A percentile compares a stretch with the other conserved stretches of the same genome.
These are phyloP conservation scores for Poecile atricapillus DNA, from an alignment of 2,113 vertebrate genomes.

Conservation along the genomic window DNA sequence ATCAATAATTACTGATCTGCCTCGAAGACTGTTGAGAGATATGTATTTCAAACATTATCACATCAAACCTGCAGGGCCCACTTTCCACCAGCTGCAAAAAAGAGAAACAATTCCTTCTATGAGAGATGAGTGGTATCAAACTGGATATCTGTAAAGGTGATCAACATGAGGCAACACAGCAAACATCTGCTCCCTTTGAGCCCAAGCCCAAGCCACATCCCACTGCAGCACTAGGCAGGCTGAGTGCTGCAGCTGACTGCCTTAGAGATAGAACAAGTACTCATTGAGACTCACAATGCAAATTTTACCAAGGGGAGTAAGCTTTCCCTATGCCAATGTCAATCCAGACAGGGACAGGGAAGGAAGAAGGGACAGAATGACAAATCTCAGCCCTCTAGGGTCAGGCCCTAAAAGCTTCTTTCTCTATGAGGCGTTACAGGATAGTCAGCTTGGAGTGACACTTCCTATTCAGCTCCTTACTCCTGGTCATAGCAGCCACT, in stretches of 20 bases:
- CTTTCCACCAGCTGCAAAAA: not conserved
- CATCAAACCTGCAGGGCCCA: not conserved
- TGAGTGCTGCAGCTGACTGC: not conserved
- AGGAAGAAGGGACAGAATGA: not conserved
- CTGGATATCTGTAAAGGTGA: not conserved
- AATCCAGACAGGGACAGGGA: not conserved
- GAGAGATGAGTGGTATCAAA: not conserved
- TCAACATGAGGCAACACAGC: accelerated
- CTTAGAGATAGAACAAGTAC: not conserved
- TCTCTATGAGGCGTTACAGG: not conserved
- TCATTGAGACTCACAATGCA: accelerated
- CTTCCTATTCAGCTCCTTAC: not conserved
- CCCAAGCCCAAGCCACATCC: not conserved
- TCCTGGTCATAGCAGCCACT: not conserved
- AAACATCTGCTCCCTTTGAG: not conserved
- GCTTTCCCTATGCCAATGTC: not conserved
- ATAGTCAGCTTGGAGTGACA: not conserved
- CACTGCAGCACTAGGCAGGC: not conserved
- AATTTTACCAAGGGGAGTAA: not conserved
- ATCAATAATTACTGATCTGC: not conserved
- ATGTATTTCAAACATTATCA: not conserved
- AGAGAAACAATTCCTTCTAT: not conserved
- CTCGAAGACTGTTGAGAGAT: not conserved
- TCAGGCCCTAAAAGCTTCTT: not conserved
- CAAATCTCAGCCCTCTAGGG: not conserved